Evolutionary conservation across 2,797 vertebrate genomes (phyloP), one percentile per base, ranked within the genome.

Genomic region (Chromis chromis): DNA sequence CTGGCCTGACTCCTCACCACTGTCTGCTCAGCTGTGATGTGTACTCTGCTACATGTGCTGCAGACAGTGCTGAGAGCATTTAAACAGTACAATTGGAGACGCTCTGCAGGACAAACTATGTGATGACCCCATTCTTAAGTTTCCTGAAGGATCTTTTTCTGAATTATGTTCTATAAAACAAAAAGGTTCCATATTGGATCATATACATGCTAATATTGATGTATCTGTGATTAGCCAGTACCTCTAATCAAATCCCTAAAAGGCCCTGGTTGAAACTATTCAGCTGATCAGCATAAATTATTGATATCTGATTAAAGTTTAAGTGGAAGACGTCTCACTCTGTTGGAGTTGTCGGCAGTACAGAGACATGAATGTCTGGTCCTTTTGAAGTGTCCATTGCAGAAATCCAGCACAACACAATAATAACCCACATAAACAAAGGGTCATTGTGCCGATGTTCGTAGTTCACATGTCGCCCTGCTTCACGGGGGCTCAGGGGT

Each of bases 391-490:
- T 40, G 14, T 4, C 25, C 46, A 59, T 65, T 0, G 21, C 21
- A 49, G 39, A 12, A 39, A 6, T 78, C 33, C 6, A 63, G 21
- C 25, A 27, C 53, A 72, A 40, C 14, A 40, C 21, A 50, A 11
- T 19, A 4, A 44, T 27, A 59, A 28, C 10, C 21, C 19, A 21
- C 19, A 48, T 48, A 48, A 42, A 42, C 0, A 16, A 42, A 9
- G 39, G 14, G 9, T 46, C 12, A 24, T 58, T 60, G 6, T 14
- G 42, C 28, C 39, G n/a, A 39, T 46, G 5, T 17, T 42, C 39
- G 27, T 19, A 19, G 53, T 27, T 64, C 21, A 44, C 27, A 16
- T 25, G 19, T 54, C 6, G 10, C 21, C 4, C 12, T 22, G 42
- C 25, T 39, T 52, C 14, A 17, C 14, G 1, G 2, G 16, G 44